phyloP scores from a whole-genome alignment of 2,797 vertebrate species.

The Phoebastria nigripes region DNA sequence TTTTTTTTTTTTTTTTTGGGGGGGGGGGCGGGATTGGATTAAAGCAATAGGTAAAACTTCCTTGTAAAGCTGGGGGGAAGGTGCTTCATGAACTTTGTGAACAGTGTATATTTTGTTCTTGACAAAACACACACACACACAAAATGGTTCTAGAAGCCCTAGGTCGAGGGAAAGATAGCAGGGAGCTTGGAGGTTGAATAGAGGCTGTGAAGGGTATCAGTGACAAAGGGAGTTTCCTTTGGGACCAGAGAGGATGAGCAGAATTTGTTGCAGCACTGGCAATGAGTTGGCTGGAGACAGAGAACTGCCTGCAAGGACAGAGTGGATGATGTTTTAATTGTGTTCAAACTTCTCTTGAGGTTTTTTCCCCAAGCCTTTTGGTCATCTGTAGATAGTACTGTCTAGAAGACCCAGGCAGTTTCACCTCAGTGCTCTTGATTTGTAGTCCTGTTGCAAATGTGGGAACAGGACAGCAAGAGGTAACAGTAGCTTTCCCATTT shows the following conservation, averaged over 20 bases:
- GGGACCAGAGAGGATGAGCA: background rate
- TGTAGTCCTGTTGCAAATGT: background rate
- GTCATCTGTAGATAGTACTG: background rate
- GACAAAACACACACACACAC: rapidly evolving
- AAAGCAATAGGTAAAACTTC: background rate
- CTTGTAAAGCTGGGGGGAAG: background rate
- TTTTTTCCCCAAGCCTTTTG: background rate
- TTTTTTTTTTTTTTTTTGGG: too few relatives aligned
- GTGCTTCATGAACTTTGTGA: background rate
- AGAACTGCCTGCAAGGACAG: background rate
- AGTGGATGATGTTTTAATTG: background rate
- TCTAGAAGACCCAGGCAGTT: background rate
- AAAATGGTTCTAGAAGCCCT: background rate
- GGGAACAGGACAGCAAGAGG: background rate
- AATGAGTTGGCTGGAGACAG: background rate
- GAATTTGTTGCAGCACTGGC: background rate
- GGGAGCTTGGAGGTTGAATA: background rate
- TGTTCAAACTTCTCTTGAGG: background rate
- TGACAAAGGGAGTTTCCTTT: background rate
- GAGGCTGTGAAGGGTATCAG: background rate
- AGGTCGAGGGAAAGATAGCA: background rate
- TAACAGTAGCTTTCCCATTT: background rate
- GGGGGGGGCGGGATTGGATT: background rate
- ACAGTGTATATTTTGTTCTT: background rate
- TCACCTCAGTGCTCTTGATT: background rate